Conservation (phyloP, 2,888 invertebrate genomes). For the Mythimna impura region DNA sequence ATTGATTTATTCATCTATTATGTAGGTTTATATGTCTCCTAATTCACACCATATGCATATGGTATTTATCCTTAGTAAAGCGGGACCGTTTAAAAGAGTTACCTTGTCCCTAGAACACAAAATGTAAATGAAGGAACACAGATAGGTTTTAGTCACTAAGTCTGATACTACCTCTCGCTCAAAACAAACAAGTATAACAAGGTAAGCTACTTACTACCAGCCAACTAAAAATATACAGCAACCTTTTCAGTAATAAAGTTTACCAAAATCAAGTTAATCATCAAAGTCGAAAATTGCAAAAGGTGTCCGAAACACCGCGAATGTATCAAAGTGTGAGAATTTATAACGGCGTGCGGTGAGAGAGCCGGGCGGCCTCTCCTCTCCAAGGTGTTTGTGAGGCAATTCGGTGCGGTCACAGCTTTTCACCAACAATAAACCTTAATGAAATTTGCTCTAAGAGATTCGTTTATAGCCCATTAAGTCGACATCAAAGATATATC, state of each 20-base stretch:
- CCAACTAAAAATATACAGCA: neutral
- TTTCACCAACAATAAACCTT: conserved; percentile 69
- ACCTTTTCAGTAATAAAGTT: conserved; percentile 15
- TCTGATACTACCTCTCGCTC: too few relatives aligned
- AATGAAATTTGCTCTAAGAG: conserved; percentile 77
- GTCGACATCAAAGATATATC: conserved; percentile 66
- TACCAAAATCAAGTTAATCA: neutral
- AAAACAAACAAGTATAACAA: too few relatives aligned
- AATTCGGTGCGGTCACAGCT: conserved; percentile 65
- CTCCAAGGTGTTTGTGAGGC: conserved; percentile 46
- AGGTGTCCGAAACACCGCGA: neutral
- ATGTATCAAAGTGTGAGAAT: conserved; percentile 20
- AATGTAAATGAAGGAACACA: too few relatives aligned
- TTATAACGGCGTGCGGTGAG: neutral
- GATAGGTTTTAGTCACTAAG: too few relatives aligned
- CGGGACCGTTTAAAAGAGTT: too few relatives aligned
- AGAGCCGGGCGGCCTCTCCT: neutral
- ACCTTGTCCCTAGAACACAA: too few relatives aligned
- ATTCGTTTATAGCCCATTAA: conserved; percentile 79
- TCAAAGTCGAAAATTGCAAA: neutral
- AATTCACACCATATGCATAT: neutral
- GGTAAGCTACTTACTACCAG: neutral
- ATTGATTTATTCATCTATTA: neutral
- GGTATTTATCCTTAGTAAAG: neutral
- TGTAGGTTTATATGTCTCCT: neutral